Evolutionary conservation across 2,888 invertebrate species (phyloP).

Genomic region (Tinea semifulvella): DNA sequence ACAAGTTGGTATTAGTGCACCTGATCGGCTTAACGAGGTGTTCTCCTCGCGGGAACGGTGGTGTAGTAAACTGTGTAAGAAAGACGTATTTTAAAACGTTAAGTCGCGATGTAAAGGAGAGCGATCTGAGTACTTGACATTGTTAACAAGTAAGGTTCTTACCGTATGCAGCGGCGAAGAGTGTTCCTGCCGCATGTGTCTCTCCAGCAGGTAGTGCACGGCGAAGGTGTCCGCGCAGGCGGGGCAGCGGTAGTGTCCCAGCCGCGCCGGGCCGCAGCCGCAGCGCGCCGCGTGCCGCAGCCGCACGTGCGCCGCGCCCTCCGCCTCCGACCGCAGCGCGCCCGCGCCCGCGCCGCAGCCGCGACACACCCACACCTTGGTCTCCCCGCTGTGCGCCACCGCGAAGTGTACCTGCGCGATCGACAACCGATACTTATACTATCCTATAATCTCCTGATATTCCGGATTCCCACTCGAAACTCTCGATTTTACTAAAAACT

Average conservation of each 20-base stretch:
- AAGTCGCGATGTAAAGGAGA: too few species aligned
- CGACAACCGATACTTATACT: too few species aligned
- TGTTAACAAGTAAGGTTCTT: too few species aligned
- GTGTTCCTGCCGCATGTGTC: constrained; percentile 86
- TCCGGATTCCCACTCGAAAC: too few species aligned
- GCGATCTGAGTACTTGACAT: too few species aligned
- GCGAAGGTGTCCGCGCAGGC: constrained; percentile 88
- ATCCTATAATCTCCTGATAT: too few species aligned
- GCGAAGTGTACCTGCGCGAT: constrained; percentile 80
- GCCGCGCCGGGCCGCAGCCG: constrained; percentile 74
- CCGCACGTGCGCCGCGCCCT: constrained; percentile 74
- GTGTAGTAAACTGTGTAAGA: too few species aligned
- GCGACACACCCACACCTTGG: constrained; percentile 83
- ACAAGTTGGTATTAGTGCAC: too few species aligned
- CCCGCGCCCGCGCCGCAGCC: constrained; percentile 74
- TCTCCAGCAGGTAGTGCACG: constrained; percentile 89
- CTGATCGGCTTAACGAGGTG: too few species aligned
- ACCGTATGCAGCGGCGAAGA: constrained; percentile 43
- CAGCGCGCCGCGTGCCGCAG: constrained; percentile 74
- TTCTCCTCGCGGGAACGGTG: too few species aligned
- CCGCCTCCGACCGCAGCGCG: constrained; percentile 65
- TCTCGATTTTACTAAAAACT: too few species aligned
- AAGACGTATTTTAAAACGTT: too few species aligned
- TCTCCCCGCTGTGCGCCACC: constrained; percentile 88
- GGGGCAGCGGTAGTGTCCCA: constrained; percentile 80